These are phyloP conservation scores for Trichopria drosophilae DNA, from an alignment of 2,888 invertebrate species.

Conservation along the genomic window DNA sequence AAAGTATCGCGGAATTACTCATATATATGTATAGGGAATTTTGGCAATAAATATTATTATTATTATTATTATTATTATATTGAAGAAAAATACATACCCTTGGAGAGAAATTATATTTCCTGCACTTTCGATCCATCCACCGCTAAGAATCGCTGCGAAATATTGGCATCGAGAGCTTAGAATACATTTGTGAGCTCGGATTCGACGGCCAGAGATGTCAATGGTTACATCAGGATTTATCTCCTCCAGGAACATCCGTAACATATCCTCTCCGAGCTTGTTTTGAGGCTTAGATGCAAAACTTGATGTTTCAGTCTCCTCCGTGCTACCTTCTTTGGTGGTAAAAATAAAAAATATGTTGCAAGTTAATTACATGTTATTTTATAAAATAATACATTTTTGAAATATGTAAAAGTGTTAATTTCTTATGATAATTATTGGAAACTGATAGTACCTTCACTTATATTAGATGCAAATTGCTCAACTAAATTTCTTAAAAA, in stretches of 20 bases:
- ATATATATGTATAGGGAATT: too few relatives aligned
- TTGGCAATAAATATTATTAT: too few relatives aligned
- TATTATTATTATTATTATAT: background rate
- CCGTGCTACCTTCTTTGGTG: slow-evolving; percentile 58
- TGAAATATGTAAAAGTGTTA: too few relatives aligned
- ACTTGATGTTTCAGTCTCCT: slow-evolving; percentile 60
- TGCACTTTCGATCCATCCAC: slow-evolving; percentile 79
- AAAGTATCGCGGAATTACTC: too few relatives aligned
- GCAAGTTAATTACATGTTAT: slow-evolving; percentile 1
- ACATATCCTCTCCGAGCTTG: slow-evolving; percentile 79
- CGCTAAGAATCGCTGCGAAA: slow-evolving; percentile 88
- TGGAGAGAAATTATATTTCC: slow-evolving; percentile 83
- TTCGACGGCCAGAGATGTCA: slow-evolving; percentile 79
- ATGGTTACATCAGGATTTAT: slow-evolving; percentile 86
- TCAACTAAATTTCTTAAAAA: too few relatives aligned
- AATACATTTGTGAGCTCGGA: slow-evolving; percentile 90
- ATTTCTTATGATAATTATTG: too few relatives aligned
- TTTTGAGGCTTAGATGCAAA: slow-evolving; percentile 54
- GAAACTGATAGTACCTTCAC: too few relatives aligned
- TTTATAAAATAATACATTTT: slow-evolving; percentile 9
- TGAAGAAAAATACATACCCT: slow-evolving; percentile 63
- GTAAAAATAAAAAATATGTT: slow-evolving; percentile 21
- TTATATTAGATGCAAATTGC: too few relatives aligned
- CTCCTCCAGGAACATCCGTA: slow-evolving; percentile 89
- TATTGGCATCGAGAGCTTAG: slow-evolving; percentile 89